A percentile compares a stretch with the other conserved stretches of the same genome.
phyloP scores from a whole-genome alignment of 2,797 vertebrate species.

The Etheostoma nigrum region DNA sequence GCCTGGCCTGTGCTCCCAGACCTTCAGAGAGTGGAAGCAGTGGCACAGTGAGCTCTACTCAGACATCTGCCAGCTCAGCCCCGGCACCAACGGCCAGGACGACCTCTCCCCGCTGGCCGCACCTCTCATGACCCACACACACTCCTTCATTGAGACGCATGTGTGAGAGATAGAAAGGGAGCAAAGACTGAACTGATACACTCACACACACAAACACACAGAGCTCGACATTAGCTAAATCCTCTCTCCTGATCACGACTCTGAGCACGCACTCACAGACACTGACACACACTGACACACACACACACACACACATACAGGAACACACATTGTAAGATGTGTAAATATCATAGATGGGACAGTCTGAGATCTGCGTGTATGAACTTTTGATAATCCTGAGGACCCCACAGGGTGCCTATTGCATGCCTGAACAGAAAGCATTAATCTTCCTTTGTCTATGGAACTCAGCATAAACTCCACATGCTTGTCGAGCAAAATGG shows the following conservation, averaged over 20 bases:
- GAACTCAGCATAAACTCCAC: slow-evolving; percentile 80
- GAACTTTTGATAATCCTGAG: slow-evolving; percentile 89
- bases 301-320: slow-evolving; percentile 54
- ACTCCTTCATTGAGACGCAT: slow-evolving; percentile 93
- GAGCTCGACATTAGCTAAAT: slow-evolving; percentile 48
- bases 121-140: slow-evolving; percentile 89
- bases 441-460: slow-evolving; percentile 87
- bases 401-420: slow-evolving; percentile 92
- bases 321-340: slow-evolving; percentile 86
- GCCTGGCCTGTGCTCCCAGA: slow-evolving; percentile 89
- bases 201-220: slow-evolving; percentile 45
- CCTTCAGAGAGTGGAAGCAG: slow-evolving; percentile 92
- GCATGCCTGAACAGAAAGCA: slow-evolving; percentile 91
- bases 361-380: slow-evolving; percentile 84
- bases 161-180: slow-evolving; percentile 79
- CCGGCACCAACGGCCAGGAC: slow-evolving; percentile 87
- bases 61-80: slow-evolving; percentile 92
- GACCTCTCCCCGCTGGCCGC: slow-evolving; percentile 84
- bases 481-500: slow-evolving; percentile 76
- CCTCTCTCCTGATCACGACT: slow-evolving; percentile 53
- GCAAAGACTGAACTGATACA: slow-evolving; percentile 47
- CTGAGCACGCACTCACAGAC: slow-evolving; percentile 59
- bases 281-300: slow-evolving; percentile 43
- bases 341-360: slow-evolving; percentile 86
- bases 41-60: slow-evolving; percentile 91